Evolutionary conservation across 2,113 vertebrate species (phyloP), one percentile per base, ranked within the genome.

Genomic region (Corythaeola cristata): DNA sequence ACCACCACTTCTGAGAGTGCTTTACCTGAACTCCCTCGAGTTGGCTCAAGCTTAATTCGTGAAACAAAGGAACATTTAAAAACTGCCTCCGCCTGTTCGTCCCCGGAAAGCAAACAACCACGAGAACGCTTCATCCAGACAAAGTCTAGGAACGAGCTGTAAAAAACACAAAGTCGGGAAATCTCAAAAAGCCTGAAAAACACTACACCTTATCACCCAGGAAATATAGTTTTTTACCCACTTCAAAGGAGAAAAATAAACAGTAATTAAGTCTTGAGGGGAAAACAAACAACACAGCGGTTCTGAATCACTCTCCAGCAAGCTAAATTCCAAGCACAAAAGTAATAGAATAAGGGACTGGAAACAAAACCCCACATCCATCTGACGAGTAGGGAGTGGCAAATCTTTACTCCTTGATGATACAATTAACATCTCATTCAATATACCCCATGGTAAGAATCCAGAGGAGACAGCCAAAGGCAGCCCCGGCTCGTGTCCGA

Each of bases 1-100:
- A 30, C 22, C 24, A 1, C 5, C 41, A 1, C 8, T 4, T 55
- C 6, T 3, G 50, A 11, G 44, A 33, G 19, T 2, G 3, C 37
- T 62, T 11, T 0, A 26, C 6, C 1, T 23, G 41, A 44, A 8
- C 23, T 63, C 77, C 49, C 55, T 23, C 20, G 8, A 28, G 19
- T 30, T 37, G 12, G 4, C 86, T 22, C 56, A 6, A 75, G 39
- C 28, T 35, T n/a, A 15, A 39, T 11, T 37, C 26, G 0, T 0
- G 8, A 17, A 49, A n/a, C 55, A 80, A 75, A 63, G 32, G 33
- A 26, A 45, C 20, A 4, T 14, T 37, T 32, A 14, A 32, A 52
- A 64, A 33, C 22, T 4, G 21, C 37, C 18, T 59, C 35, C 13
- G 53, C 19, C 1, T 2, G 3, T 20, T 9, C 28, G 3, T 16